Conservation (phyloP, 2,797 vertebrate species). For the Dromococcyx pavoninus region DNA sequence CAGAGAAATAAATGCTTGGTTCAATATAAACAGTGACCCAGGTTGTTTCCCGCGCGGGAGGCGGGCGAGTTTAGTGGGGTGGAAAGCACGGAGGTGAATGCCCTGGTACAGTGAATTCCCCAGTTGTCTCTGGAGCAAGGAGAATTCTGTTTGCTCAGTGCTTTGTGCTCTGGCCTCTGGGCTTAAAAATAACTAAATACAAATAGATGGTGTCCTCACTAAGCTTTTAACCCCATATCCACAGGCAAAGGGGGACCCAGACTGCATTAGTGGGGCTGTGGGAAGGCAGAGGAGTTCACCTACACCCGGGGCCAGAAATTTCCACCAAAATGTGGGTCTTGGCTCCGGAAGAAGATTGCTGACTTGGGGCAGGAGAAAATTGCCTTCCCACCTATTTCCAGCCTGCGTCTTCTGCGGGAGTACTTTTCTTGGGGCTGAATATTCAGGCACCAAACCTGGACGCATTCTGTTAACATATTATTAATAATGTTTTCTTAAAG, state of each 20-base stretch:
- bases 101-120: not conserved
- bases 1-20: not conserved
- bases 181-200: not conserved
- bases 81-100: slow-evolving; percentile 40
- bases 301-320: not conserved
- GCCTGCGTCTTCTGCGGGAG: not conserved
- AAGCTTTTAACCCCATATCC: not conserved
- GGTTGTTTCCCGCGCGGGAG: not conserved
- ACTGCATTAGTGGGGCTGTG: not conserved
- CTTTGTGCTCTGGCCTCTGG: not conserved
- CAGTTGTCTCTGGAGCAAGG: not conserved
- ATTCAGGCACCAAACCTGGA: not conserved
- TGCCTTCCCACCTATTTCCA: not conserved
- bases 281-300: not conserved
- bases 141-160: not conserved
- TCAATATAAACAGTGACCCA: not conserved
- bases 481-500: not conserved
- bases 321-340: not conserved
- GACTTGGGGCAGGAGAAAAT: not conserved
- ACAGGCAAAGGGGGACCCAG: not conserved
- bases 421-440: not conserved
- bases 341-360: not conserved
- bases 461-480: not conserved
- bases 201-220: not conserved
- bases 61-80: not conserved